Conservation (phyloP, 2,797 vertebrate species). For the Fratercula arctica region DNA sequence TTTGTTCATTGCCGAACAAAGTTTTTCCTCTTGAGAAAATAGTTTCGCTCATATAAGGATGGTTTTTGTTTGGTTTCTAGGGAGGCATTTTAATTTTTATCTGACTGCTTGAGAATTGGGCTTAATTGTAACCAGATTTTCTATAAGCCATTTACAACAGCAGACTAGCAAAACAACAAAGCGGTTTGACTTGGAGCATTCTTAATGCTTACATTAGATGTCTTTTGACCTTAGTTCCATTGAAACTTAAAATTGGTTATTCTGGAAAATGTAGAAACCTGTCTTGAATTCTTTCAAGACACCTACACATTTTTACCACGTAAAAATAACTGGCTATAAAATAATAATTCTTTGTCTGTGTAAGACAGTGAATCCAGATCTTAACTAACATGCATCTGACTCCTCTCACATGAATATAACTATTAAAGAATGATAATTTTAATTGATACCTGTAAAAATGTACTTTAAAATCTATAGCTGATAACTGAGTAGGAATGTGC, state of each 20-base stretch:
- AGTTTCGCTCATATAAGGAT: background rate
- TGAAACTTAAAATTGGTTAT: background rate
- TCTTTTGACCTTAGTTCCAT: background rate
- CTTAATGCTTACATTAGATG: background rate
- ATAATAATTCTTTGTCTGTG: background rate
- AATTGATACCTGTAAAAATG: background rate
- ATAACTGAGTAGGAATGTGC: background rate
- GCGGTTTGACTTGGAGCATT: background rate
- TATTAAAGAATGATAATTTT: too few species aligned
- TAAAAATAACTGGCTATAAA: background rate
- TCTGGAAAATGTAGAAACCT: background rate
- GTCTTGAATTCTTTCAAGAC: background rate
- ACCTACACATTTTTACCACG: background rate
- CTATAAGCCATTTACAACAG: background rate
- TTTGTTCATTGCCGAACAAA: background rate
- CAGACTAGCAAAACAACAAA: background rate
- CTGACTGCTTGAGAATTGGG: background rate
- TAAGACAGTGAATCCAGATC: background rate
- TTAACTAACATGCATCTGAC: background rate
- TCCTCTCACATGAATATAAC: background rate
- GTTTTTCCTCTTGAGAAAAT: background rate
- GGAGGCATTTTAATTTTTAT: background rate
- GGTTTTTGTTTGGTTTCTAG: background rate
- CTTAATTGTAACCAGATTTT: background rate
- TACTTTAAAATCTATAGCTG: background rate